These are phyloP conservation scores for Malurus elegans DNA, from an alignment of 2,113 vertebrate genomes.

Conservation along the genomic window DNA sequence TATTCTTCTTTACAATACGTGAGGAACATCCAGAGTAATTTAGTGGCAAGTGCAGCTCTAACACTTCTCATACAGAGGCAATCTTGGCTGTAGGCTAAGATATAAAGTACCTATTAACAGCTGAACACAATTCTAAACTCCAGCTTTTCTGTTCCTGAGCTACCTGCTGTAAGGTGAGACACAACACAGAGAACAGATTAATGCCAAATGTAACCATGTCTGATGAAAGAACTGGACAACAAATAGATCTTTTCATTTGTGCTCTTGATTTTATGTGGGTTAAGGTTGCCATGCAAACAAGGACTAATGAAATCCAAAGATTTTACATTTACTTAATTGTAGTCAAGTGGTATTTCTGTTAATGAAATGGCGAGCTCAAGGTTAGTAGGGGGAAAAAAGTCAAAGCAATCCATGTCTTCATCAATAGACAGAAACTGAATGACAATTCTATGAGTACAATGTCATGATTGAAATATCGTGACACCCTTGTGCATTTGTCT, in stretches of 20 bases:
- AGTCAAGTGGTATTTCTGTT: background rate
- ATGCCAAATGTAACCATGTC: background rate
- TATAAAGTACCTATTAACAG: background rate
- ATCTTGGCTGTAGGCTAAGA: background rate
- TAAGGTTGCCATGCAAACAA: background rate
- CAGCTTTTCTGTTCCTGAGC: background rate
- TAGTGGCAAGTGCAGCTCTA: background rate
- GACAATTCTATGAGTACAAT: background rate
- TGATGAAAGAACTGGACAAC: background rate
- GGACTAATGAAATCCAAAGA: background rate
- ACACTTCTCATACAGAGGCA: background rate
- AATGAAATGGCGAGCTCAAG: background rate
- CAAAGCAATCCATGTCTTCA: background rate
- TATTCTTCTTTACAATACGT: background rate
- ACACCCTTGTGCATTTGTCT: background rate
- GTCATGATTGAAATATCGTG: background rate
- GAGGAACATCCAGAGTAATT: background rate
- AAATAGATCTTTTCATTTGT: background rate
- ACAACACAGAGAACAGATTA: background rate
- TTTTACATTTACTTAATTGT: background rate
- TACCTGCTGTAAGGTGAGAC: background rate
- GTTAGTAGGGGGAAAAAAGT: background rate
- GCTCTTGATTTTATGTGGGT: background rate
- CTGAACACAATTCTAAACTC: background rate
- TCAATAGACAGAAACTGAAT: background rate